These are phyloP conservation scores for Spinibarbus caldwelli DNA, from an alignment of 2,797 vertebrate genomes.

Conservation along the genomic window DNA sequence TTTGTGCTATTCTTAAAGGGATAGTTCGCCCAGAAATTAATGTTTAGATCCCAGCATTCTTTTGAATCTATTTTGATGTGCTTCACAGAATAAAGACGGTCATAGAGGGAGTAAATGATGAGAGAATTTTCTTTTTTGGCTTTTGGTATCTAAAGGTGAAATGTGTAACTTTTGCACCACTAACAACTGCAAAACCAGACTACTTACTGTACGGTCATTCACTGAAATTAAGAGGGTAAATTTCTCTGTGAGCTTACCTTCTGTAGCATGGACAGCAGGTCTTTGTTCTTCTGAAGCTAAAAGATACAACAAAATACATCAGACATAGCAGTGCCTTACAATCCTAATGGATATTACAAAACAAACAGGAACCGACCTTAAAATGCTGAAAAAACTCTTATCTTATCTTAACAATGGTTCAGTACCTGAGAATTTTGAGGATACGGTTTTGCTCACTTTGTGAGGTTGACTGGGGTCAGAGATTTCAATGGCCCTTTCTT, in stretches of 20 bases:
- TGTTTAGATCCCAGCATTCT: not conserved
- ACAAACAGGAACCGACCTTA: not conserved
- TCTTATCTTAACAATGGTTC: not conserved
- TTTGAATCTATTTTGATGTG: not conserved
- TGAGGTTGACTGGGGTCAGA: not conserved
- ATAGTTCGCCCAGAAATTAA: not conserved
- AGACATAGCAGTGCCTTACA: not conserved
- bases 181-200: not conserved
- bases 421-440: not conserved
- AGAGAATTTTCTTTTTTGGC: too few relatives aligned
- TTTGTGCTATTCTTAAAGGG: not conserved
- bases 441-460: not conserved
- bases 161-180: not conserved
- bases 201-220: not conserved
- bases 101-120: not conserved
- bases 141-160: too few relatives aligned
- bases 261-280: constrained; percentile 78
- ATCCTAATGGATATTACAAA: not conserved
- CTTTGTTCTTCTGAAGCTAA: constrained; percentile 80
- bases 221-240: not conserved
- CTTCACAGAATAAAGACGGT: too few relatives aligned
- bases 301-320: constrained; percentile 37
- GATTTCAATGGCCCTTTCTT: not conserved
- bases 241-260: constrained; percentile 71
- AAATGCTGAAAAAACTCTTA: not conserved